These are phyloP conservation scores for Proteles cristata DNA, from an alignment of 2,113 vertebrate species.

Conservation along the genomic window DNA sequence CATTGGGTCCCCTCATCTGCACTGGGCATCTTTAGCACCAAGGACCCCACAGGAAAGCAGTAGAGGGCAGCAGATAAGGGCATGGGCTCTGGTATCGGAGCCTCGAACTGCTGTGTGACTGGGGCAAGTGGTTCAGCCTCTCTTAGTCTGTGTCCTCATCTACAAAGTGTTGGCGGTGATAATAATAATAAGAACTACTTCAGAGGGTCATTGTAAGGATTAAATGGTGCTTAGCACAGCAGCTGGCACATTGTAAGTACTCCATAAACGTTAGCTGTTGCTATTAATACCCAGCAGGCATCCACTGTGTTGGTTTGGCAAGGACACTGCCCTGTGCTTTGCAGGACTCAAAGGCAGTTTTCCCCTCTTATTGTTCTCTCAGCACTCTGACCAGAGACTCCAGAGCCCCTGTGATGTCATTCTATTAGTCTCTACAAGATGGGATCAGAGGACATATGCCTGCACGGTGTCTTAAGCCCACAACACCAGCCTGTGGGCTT, in stretches of 20 bases:
- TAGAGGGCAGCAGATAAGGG: background rate
- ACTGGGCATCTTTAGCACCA: background rate
- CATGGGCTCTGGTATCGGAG: background rate
- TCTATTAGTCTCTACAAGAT: constrained; percentile 17
- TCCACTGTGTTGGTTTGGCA: constrained; percentile 1
- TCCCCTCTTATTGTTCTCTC: constrained; percentile 53
- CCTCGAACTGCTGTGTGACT: background rate
- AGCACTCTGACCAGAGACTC: constrained; percentile 70
- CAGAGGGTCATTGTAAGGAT: constrained; percentile 67
- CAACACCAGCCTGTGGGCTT: background rate
- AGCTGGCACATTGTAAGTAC: constrained; percentile 59
- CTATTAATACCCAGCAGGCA: constrained; percentile 73
- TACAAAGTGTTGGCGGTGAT: constrained; percentile 14
- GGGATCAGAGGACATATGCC: constrained; percentile 49
- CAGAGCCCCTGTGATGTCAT: background rate
- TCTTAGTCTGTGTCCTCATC: background rate
- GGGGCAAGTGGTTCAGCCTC: background rate
- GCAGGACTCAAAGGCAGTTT: background rate
- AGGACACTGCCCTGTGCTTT: constrained; percentile 11
- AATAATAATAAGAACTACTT: constrained; percentile 61
- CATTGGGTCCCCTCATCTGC: background rate
- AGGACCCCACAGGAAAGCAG: background rate
- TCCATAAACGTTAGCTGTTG: constrained; percentile 64
- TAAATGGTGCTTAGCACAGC: constrained; percentile 71
- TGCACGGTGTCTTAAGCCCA: background rate